Base-by-base conservation (phyloP, 2,888 invertebrate genomes). In the Harpalus rubripes region DNA sequence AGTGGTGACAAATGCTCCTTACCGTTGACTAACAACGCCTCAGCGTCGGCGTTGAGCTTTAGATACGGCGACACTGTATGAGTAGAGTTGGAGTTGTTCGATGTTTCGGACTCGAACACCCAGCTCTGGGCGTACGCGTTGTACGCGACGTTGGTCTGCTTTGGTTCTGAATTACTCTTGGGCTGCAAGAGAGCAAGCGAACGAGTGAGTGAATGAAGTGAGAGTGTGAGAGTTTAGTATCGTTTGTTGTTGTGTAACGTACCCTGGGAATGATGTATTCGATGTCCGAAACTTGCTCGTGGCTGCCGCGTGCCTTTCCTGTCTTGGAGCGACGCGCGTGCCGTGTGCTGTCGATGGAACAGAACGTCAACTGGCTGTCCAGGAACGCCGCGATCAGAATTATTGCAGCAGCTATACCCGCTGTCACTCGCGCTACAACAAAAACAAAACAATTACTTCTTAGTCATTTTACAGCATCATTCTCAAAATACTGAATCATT, bases 261-360 rank as follows among this genome's bases (percentile, higher is more conserved):
- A 92, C 92, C 90, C 92, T 91, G 85, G 92, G 92, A 87, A 92
- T 92, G 87, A 92, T 92, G 89, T 92, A 92, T 88, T 92, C 92
- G 86, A 92, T 92, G 88, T 92, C 92, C 8, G 92, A 91, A 76
- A 92, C 90, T 88, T 91, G 91, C 87, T 91, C 91, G 88, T 91
- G 91, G 80, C 91, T 90, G 85, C 90, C 90, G 79, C 87, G 88
- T 65, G 86, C 83, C 82, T 87, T 86, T 86, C 88, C 88, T 85
- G 87, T 86, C 22, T 82, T 85, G 56, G 85, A 16, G 15, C 85
- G 79, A 18, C 52, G 80, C 32, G 85, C 56, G 32, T 58, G 56
- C 52, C 52, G 79, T 15, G 85, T 85, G 80, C 72, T 72, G 63
- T 80, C 91, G 89, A 92, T 91, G 39, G 92, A 92, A 88, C 92